Evolutionary conservation across 2,113 vertebrate species (phyloP), one percentile per base, ranked within the genome.

Genomic region (Xiphorhynchus elegans): DNA sequence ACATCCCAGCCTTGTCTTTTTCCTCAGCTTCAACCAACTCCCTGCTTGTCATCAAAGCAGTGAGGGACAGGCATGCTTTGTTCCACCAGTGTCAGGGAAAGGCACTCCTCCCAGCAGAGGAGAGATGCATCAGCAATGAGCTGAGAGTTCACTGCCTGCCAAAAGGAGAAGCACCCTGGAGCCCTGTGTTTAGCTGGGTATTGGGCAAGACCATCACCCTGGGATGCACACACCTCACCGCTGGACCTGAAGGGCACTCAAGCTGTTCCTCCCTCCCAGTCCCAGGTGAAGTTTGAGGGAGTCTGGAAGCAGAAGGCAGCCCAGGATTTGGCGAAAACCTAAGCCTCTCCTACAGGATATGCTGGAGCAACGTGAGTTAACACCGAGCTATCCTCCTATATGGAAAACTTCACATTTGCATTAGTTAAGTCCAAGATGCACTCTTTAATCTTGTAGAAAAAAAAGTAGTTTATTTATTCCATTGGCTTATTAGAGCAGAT

Each of bases 341-440:
- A 10, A 87, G 17, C 21, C 10, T 74, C 42, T 80, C 72, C 53
- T 60, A 20, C 23, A 89, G 76, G 55, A 94, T 21, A 49, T 35
- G 52, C 64, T 87, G 80, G 58, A 2, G 8, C 62, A 53, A 92
- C 33, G 42, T 82, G 81, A 75, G 6, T 66, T 69, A 86, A 94
- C 72, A 89, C 64, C 21, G 90, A 78, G 59, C 52, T 90, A 89
- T 16, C 60, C 87, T 68, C 62, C 89, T 55, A 35, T 13, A 33
- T 0, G 1, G 77, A 79, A 92, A 94, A 59, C 56, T 79, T 90
- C 83, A 52, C 24, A 7, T 52, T 76, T 86, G 17, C 6, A 29
- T 95, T 95, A 83, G 63, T 90, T 12, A 94, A 92, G 85, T 83
- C 56, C 15, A 3, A 89, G 60, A 96, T 49, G 28, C 28, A 56